Evolutionary conservation across 2,113 vertebrate genomes (phyloP).

Genomic region (Chionodraco myersi): DNA sequence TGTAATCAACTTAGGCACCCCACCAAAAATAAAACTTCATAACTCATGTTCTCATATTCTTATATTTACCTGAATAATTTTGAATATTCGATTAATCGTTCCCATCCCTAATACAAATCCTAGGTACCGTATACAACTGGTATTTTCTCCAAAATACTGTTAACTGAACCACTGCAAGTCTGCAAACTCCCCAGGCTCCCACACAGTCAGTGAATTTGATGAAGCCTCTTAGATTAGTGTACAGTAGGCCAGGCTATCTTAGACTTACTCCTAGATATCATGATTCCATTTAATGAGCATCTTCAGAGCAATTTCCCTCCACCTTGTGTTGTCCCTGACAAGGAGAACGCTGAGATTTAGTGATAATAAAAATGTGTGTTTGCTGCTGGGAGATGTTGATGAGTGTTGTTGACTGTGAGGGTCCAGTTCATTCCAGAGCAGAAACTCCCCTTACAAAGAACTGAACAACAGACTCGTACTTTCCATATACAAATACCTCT

Average conservation of each 20-base stretch:
- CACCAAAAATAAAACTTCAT: too few species aligned
- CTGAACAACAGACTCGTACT: constrained; percentile 5
- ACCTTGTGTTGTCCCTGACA: constrained; percentile 38
- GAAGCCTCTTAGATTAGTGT: constrained; percentile 13
- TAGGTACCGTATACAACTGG: background rate
- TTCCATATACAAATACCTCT: constrained; percentile 28
- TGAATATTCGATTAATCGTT: too few species aligned
- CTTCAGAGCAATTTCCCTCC: constrained; percentile 15
- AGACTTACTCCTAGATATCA: constrained; percentile 8
- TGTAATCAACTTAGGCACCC: too few species aligned
- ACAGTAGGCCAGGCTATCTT: background rate
- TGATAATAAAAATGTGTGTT: constrained; percentile 56
- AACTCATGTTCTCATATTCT: too few species aligned
- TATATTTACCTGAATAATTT: too few species aligned
- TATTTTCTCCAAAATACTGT: background rate
- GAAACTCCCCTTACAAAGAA: constrained; percentile 23
- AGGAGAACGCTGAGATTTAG: constrained; percentile 26
- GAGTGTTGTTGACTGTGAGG: constrained; percentile 15
- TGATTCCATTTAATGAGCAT: constrained; percentile 32
- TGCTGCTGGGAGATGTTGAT: constrained; percentile 36
- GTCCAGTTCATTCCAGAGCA: constrained; percentile 28
- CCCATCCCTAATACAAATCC: background rate
- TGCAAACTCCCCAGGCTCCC: background rate
- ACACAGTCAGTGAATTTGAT: background rate
- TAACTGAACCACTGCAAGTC: background rate